Evolutionary conservation across 1,140 invertebrate genomes (phyloP), one percentile per base, ranked within the genome.

Genomic region (Lineus longissimus): DNA sequence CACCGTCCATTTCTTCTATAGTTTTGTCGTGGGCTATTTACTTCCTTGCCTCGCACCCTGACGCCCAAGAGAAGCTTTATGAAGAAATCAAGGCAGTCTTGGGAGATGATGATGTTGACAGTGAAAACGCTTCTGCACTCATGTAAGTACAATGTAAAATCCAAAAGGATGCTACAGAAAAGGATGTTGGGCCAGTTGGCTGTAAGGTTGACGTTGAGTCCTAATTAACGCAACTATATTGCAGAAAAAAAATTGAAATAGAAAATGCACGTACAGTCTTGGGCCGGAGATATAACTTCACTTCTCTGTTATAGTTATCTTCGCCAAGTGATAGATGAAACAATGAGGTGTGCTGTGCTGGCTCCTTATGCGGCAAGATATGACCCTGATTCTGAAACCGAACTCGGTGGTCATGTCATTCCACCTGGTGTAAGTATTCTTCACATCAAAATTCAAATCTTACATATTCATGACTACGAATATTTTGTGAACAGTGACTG

Each of bases 11-110:
- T 70, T 27, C 67, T n/a, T n/a, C n/a, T n/a, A n/a, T n/a, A 80
- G 79, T 76, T 27, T 54, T 81, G 30, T 71, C 75, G 0, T 81
- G 80, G 80, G 59, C 60, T 13, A 59, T 81, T 7, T 79, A 79
- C 57, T 80, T 74, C 62, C 57, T 81, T 59, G 75, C 76, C 1
- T 76, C 68, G 13, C 71, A 81, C 57, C 43, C 61, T 25, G 72
- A 78, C 36, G 60, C 76, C 2, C 77, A 81, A 58, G 70, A 79
- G 1, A 76, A 76, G 64, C 55, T 78, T 6, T 63, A 66, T 27
- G 63, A 71, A 25, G 79, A 81, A 64, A 68, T 79, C 0, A 67
- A 64, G 29, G 55, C 55, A 19, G 67, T 69, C 1, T 62, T 76
- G 2, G 69, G 67, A 33, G 59, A 67, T n/a, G 63, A 67, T 22